These are phyloP conservation scores for Peucedramus taeniatus DNA, from an alignment of 2,113 vertebrate species.

Conservation along the genomic window DNA sequence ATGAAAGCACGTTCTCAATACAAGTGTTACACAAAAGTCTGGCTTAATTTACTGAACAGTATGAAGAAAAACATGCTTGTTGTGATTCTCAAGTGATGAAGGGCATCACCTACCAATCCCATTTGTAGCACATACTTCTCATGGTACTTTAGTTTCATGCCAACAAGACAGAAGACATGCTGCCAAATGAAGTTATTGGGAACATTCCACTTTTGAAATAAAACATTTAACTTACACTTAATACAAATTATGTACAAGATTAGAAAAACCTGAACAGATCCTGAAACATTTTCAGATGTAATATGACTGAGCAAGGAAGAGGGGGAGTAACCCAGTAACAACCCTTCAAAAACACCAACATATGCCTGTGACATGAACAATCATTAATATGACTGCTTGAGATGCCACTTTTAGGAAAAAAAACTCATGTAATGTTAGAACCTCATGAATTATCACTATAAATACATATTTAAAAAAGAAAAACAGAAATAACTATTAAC, in stretches of 20 bases:
- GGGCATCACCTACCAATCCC: constrained; percentile 62
- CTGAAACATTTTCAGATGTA: constrained; percentile 58
- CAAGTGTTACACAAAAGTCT: constrained; percentile 61
- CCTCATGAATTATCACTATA: constrained; percentile 77
- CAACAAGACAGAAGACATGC: constrained; percentile 72
- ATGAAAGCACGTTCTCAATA: constrained; percentile 67
- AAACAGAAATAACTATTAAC: constrained; percentile 75
- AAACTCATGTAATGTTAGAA: constrained; percentile 72
- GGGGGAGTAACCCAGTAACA: constrained; percentile 39
- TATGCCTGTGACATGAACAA: constrained; percentile 62
- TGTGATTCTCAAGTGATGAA: constrained; percentile 56
- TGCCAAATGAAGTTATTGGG: constrained; percentile 71
- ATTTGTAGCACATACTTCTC: constrained; percentile 67
- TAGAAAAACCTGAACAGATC: constrained; percentile 71
- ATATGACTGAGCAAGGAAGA: constrained; percentile 6
- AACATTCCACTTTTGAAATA: constrained; percentile 73
- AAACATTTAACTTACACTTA: constrained; percentile 84
- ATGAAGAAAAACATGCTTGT: constrained; percentile 53
- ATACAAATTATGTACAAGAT: constrained; percentile 83
- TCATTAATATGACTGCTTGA: constrained; percentile 65
- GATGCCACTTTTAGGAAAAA: constrained; percentile 58
- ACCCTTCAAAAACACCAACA: constrained; percentile 65
- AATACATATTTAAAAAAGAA: constrained; percentile 73
- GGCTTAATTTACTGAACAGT: constrained; percentile 58
- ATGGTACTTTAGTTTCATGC: constrained; percentile 61